Evolutionary conservation across 2,113 vertebrate genomes (phyloP), one percentile per base, ranked within the genome.

Genomic region (Tapirus terrestris): DNA sequence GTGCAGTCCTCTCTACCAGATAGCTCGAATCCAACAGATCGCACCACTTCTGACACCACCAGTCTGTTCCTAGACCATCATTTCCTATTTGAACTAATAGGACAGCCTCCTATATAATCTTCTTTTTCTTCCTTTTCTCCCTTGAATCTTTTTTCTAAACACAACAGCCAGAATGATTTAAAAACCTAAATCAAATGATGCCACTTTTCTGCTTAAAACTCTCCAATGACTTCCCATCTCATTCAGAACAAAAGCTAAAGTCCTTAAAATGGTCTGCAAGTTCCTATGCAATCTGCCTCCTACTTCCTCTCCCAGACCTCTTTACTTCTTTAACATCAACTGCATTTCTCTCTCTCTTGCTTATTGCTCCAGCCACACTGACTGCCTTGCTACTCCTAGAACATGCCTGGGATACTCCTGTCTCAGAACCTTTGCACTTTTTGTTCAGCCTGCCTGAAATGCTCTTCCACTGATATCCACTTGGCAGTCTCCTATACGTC

Each of bases 121-220:
- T 65, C 21, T 48, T 94, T 63, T 45, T 39, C 48, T 5, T 10
- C 33, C 61, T 45, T 89, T 85, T 73, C 31, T 61, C 27, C 18
- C 31, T 48, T 72, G 29, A 81, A 48, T 43, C 45, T 51, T 84
- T 89, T n/a, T 70, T 65, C 1, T 25, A 87, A 80, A 80, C 36
- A 72, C 29, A 60, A 21, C 4, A 76, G 82, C 31, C 56, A 33
- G 80, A 82, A 81, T 0, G 18, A 88, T 68, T 68, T 95, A 58
- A 67, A 94, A 86, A 70, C 39, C 84, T 48, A 36, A 43, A 33
- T 61, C 27, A 56, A 53, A 61, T 67, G 33, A 56, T 56, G 58
- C 36, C 51, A 86, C 21, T 77, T 75, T 11, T 96, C 87, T 83
- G n/a, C 53, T 83, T 80, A 82, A 89, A 92, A 94, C 36, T 31